Evolutionary conservation across 2,888 invertebrate genomes (phyloP).

Genomic region (Dinocampus coccinellae): DNA sequence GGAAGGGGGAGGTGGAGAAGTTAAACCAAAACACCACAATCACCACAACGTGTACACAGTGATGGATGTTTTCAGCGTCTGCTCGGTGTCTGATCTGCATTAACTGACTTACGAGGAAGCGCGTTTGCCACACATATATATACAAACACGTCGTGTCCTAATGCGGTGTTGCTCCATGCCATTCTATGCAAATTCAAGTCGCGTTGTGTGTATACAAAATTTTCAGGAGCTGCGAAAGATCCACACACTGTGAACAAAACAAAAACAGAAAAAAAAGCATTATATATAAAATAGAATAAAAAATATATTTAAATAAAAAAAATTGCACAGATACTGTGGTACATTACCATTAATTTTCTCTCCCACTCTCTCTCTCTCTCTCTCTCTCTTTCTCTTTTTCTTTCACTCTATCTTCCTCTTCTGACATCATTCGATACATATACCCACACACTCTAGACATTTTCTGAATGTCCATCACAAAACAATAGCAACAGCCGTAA

Average conservation of each 20-base stretch:
- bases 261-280: background rate
- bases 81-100: constrained; percentile 66
- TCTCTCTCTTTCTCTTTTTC: background rate
- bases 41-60: constrained; percentile 46
- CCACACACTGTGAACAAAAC: constrained; percentile 24
- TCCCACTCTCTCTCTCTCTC: too few species aligned
- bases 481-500: background rate
- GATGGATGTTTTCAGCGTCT: constrained; percentile 70
- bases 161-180: constrained; percentile 41
- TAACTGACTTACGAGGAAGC: constrained; percentile 59
- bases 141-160: constrained; percentile 39
- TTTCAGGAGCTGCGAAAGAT: constrained; percentile 35
- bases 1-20: too few species aligned
- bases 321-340: background rate
- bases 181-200: constrained; percentile 47
- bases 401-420: background rate
- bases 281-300: background rate
- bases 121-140: constrained; percentile 15
- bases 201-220: constrained; percentile 30
- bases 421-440: too few species aligned
- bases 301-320: too few species aligned
- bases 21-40: constrained; percentile 45
- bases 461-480: background rate
- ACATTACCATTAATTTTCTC: too few species aligned
- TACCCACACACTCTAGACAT: background rate